These are phyloP conservation scores for Euwallacea fornicatus DNA, from an alignment of 1,140 invertebrate genomes.

Conservation along the genomic window DNA sequence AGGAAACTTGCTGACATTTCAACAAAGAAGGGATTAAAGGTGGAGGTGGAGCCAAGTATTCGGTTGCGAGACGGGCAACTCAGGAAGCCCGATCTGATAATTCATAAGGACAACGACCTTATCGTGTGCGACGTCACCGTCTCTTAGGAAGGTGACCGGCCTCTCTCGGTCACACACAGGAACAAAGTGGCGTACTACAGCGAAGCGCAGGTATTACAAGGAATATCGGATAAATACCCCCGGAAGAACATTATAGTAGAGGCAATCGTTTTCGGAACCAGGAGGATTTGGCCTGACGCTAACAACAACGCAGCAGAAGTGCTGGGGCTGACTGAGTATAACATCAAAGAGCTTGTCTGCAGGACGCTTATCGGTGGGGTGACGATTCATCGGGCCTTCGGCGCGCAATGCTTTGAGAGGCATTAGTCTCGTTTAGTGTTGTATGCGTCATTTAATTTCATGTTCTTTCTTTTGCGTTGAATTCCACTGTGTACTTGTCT, in stretches of 20 bases:
- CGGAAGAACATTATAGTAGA: not conserved
- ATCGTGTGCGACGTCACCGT: not conserved
- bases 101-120: not conserved
- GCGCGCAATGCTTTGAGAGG: too few species aligned
- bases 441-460: too few species aligned
- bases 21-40: not conserved
- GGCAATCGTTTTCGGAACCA: not conserved
- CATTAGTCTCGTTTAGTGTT: too few species aligned
- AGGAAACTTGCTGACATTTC: conserved; percentile 13
- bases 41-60: conserved; percentile 17
- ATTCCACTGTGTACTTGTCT: too few species aligned
- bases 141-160: not conserved
- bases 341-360: too few species aligned
- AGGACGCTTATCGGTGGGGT: too few species aligned
- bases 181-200: not conserved
- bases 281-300: conserved; percentile 2
- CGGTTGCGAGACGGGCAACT: not conserved
- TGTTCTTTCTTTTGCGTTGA: too few species aligned
- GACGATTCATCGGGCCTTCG: too few species aligned
- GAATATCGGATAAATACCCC: not conserved
- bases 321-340: too few species aligned
- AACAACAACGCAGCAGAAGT: too few species aligned
- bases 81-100: not conserved
- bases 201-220: not conserved
- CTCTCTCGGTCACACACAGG: not conserved